Evolutionary conservation across 2,113 vertebrate species (phyloP).

Genomic region (Camarhynchus parvulus): DNA sequence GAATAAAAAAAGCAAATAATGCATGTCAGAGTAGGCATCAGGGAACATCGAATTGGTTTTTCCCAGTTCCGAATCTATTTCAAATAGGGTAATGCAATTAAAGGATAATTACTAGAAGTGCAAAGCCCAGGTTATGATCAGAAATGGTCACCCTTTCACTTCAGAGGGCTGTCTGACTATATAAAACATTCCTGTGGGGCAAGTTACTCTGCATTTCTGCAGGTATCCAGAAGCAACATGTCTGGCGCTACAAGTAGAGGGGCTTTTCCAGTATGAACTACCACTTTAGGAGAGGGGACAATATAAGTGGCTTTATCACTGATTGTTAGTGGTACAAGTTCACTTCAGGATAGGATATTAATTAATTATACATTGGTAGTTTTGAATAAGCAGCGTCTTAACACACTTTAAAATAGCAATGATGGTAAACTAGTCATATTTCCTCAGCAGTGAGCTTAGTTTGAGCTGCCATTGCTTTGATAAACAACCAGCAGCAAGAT

Average conservation of each 20-base stretch:
- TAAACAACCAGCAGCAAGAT: slow-evolving; percentile 35
- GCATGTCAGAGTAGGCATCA: slow-evolving; percentile 73
- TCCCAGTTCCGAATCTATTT: slow-evolving; percentile 81
- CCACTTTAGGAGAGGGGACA: neutral
- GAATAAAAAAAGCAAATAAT: slow-evolving; percentile 87
- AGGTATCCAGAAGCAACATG: slow-evolving; percentile 20
- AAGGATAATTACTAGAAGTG: slow-evolving; percentile 81
- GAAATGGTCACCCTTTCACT: slow-evolving; percentile 78
- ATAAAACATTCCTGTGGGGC: slow-evolving; percentile 69
- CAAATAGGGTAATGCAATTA: slow-evolving; percentile 82
- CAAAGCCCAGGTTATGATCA: slow-evolving; percentile 81
- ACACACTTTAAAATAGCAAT: slow-evolving; percentile 59
- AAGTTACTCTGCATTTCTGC: slow-evolving; percentile 51
- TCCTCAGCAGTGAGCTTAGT: slow-evolving; percentile 58
- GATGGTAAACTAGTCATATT: slow-evolving; percentile 33
- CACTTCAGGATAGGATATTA: slow-evolving; percentile 55
- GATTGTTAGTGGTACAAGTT: slow-evolving; percentile 61
- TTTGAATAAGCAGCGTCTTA: slow-evolving; percentile 61
- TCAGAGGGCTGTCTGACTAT: slow-evolving; percentile 70
- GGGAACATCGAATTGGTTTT: slow-evolving; percentile 75
- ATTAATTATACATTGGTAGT: slow-evolving; percentile 51
- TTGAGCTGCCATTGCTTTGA: slow-evolving; percentile 63
- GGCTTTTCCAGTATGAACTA: neutral
- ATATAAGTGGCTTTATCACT: slow-evolving; percentile 24
- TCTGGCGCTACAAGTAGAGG: slow-evolving; percentile 8